Evolutionary conservation across 2,888 invertebrate genomes (phyloP).

Genomic region (Sinelater perroti): DNA sequence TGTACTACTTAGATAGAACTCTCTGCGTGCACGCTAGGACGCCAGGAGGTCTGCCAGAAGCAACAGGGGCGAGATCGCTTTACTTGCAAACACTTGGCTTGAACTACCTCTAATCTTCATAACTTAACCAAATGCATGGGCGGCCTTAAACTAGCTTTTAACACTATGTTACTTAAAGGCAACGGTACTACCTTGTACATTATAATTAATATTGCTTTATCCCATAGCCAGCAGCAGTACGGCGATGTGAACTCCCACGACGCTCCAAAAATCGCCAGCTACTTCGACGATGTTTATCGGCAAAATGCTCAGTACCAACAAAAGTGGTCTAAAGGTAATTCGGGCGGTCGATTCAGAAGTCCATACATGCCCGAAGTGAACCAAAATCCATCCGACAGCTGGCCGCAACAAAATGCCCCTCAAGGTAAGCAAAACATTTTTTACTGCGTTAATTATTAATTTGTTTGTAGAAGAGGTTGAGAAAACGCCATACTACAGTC

Average conservation of each 20-base stretch:
- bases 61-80: too few species aligned
- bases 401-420: slow-evolving; percentile 33
- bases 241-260: slow-evolving; percentile 43
- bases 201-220: not conserved
- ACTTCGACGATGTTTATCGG: slow-evolving; percentile 52
- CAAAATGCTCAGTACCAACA: slow-evolving; percentile 44
- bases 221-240: slow-evolving; percentile 52
- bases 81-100: too few species aligned
- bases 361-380: slow-evolving; percentile 36
- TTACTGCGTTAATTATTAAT: too few species aligned
- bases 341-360: slow-evolving; percentile 32
- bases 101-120: too few species aligned
- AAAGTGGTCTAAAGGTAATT: slow-evolving; percentile 44
- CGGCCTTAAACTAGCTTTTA: too few species aligned
- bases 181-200: too few species aligned
- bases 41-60: not conserved
- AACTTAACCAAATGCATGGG: too few species aligned
- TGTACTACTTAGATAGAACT: not conserved
- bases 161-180: too few species aligned
- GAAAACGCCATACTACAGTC: slow-evolving; percentile 2
- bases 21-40: not conserved
- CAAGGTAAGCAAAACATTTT: slow-evolving; percentile 8
- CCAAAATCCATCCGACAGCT: slow-evolving; percentile 36
- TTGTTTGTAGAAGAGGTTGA: slow-evolving; percentile 1
- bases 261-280: slow-evolving; percentile 49